Evolutionary conservation across 2,888 invertebrate species (phyloP).

Genomic region (Agrotis clavis): DNA sequence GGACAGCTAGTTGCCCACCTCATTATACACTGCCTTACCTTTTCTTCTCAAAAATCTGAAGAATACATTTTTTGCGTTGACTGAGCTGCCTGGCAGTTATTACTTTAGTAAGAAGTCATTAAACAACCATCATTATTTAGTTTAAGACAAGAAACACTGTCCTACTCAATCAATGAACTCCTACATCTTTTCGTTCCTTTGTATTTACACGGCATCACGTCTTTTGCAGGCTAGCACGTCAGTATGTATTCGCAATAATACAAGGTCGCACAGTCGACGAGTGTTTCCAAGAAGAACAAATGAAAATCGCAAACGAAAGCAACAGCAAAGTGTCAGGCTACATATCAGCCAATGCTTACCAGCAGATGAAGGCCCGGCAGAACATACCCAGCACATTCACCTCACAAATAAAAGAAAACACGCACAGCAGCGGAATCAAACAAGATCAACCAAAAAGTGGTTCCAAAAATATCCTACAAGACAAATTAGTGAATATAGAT

Average conservation of each 20-base stretch:
- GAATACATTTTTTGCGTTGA: too few species aligned
- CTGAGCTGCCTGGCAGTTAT: not conserved
- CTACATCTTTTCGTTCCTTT: not conserved
- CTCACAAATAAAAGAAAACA: conserved; percentile 87
- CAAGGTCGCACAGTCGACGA: conserved; percentile 93
- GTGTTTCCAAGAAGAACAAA: conserved; percentile 89
- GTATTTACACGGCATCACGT: not conserved
- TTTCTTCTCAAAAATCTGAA: too few species aligned
- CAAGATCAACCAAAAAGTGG: conserved; percentile 79
- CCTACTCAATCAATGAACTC: too few species aligned
- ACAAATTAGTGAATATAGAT: conserved; percentile 87
- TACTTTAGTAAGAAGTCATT: not conserved
- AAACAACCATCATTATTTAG: not conserved
- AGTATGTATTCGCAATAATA: conserved; percentile 92
- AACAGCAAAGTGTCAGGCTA: conserved; percentile 88
- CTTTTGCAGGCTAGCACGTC: conserved; percentile 91
- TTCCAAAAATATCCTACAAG: conserved; percentile 87
- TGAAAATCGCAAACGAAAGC: conserved; percentile 78
- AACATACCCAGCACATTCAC: conserved; percentile 70
- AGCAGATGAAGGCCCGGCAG: conserved; percentile 78
- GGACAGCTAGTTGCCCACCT: too few species aligned
- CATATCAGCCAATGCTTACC: conserved; percentile 85
- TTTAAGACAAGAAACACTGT: not conserved
- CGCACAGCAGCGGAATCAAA: conserved; percentile 73
- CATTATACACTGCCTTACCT: too few species aligned